Conservation (phyloP, 2,888 invertebrate genomes). For the Andrena dorsata region DNA sequence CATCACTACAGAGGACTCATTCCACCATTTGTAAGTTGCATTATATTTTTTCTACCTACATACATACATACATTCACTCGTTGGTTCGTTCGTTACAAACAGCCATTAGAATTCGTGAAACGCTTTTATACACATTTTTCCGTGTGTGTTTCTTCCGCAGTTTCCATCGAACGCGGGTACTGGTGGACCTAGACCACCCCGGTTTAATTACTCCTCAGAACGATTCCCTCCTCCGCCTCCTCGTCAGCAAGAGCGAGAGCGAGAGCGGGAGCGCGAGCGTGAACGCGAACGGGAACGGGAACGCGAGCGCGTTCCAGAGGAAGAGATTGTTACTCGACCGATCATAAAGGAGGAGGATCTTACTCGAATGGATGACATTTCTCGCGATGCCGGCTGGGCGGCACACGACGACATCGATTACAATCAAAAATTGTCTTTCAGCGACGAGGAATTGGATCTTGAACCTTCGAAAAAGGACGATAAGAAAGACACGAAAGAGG, state of each 20-base stretch:
- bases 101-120: constrained; percentile 8
- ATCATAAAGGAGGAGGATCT: constrained; percentile 97
- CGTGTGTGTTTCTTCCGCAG: constrained; percentile 82
- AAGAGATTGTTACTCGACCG: constrained; percentile 90
- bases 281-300: constrained; percentile 75
- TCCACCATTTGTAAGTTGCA: constrained; percentile 90
- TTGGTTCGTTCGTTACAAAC: neutral
- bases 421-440: constrained; percentile 96
- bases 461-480: constrained; percentile 80
- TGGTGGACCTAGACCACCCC: constrained; percentile 80
- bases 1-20: constrained; percentile 90
- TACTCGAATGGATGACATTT: constrained; percentile 95
- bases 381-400: constrained; percentile 96
- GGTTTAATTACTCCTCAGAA: constrained; percentile 81
- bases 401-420: constrained; percentile 97
- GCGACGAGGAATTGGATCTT: constrained; percentile 92
- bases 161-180: constrained; percentile 79
- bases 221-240: constrained; percentile 75
- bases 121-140: constrained; percentile 79
- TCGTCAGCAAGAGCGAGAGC: constrained; percentile 73
- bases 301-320: constrained; percentile 85
- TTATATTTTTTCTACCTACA: neutral
- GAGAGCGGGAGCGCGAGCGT: constrained; percentile 68
- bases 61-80: neutral
- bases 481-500: constrained; percentile 77